Evolutionary conservation across 2,797 vertebrate genomes (phyloP).

Genomic region (Tragelaphus eurycerus): DNA sequence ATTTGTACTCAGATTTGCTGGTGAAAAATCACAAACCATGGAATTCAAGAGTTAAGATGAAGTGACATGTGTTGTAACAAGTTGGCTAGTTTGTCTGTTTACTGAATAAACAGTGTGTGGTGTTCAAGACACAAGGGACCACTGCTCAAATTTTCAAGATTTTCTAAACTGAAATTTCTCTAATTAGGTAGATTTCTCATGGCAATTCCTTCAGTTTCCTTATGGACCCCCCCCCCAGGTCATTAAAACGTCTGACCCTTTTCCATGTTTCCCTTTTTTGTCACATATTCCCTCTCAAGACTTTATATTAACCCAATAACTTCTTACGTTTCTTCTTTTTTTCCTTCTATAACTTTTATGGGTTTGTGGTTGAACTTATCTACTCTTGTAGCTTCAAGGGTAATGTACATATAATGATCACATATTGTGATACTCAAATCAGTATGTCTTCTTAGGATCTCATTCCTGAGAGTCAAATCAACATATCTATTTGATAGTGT

Average conservation of each 20-base stretch:
- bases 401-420: neutral
- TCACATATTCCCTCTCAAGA: neutral
- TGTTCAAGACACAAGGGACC: neutral
- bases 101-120: neutral
- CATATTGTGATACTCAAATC: neutral
- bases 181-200: neutral
- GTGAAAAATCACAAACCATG: neutral
- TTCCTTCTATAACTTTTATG: neutral
- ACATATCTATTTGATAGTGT: neutral
- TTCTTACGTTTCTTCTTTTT: neutral
- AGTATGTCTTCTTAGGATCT: neutral
- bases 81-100: neutral
- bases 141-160: neutral
- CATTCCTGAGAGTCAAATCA: neutral
- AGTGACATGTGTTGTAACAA: rapidly evolving
- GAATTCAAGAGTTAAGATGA: neutral
- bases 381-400: neutral
- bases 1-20: neutral
- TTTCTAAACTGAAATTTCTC: neutral
- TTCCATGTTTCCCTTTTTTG: neutral
- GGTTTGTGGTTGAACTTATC: neutral
- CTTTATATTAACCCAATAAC: neutral
- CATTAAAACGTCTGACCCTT: neutral
- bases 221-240: neutral
- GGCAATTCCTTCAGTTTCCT: neutral